Percentiles rank a stretch among this genome's conserved stretches.
Conservation (phyloP, 2,888 invertebrate genomes). For the Sphaeridia pumilis region DNA sequence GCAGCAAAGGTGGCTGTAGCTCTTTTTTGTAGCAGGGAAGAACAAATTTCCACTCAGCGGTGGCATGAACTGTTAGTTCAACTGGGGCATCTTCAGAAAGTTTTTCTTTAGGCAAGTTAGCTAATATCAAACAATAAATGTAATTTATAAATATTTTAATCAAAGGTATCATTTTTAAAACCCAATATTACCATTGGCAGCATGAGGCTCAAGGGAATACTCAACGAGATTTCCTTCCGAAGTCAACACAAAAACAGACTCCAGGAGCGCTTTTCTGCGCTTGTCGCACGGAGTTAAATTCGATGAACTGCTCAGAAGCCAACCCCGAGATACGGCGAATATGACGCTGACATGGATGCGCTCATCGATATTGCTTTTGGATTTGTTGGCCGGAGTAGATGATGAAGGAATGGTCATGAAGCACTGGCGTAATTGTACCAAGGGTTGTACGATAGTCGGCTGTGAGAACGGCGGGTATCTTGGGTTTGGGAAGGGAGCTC, state of each 20-base stretch:
- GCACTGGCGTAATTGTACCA: slow-evolving; percentile 66
- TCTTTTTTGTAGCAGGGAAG: slow-evolving; percentile 43
- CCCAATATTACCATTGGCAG: slow-evolving; percentile 40
- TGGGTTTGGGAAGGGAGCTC: slow-evolving; percentile 54
- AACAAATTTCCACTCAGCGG: slow-evolving; percentile 77
- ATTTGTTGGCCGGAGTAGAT: slow-evolving; percentile 31
- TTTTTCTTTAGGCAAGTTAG: slow-evolving; percentile 68
- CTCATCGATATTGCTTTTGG: slow-evolving; percentile 46
- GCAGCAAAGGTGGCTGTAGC: slow-evolving; percentile 61
- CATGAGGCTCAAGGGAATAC: slow-evolving; percentile 71
- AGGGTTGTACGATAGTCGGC: slow-evolving; percentile 63
- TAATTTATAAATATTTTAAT: not conserved
- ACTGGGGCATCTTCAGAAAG: slow-evolving; percentile 74
- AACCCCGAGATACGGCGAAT: slow-evolving; percentile 63
- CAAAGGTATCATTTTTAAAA: not conserved
- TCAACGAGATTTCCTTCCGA: slow-evolving; percentile 78
- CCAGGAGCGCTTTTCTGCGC: slow-evolving; percentile 50
- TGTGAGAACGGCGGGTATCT: slow-evolving; percentile 82
- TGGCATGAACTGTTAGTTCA: slow-evolving; percentile 71
- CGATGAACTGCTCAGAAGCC: slow-evolving; percentile 47
- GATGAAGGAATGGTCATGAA: slow-evolving; percentile 22
- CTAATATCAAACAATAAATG: slow-evolving; percentile 40
- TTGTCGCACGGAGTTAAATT: slow-evolving; percentile 39
- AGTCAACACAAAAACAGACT: slow-evolving; percentile 81
- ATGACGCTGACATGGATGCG: slow-evolving; percentile 66